Evolutionary conservation across 2,888 invertebrate species (phyloP), one percentile per base, ranked within the genome.

Genomic region (Metacarcinus magister): DNA sequence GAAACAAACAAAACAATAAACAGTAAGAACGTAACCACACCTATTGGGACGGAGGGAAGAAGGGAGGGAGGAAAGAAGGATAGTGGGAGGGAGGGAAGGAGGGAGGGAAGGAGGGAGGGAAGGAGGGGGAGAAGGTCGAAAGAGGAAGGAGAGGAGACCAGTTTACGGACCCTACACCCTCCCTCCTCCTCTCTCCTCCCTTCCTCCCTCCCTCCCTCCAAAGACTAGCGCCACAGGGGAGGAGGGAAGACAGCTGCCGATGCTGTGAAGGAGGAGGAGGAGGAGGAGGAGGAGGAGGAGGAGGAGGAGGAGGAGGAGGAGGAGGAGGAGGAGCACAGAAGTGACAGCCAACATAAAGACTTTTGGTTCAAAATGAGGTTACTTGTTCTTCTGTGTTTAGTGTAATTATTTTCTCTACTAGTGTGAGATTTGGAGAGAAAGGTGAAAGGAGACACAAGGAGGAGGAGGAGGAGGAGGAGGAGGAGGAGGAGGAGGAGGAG

Each of bases 231-330:
- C 82, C 82, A 82, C 32, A 32, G 28, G 82, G 23, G 82, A 23
- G 82, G 32, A 82, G 82, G 82, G 32, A 82, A 32, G 32, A 32
- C 82, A 82, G 82, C 82, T 82, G 82, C 82, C 32, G 82, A 82
- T 82, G 16, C 32, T 82, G 28, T 32, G 82, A 5, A 23, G 67
- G n/a, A 23, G 67, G n/a, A 23, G 67, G n/a, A 23, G 67, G n/a
- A 67, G 67, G 32, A 32, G 82, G 32, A 8, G 82, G 32, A 32
- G 82, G 32, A 82, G 82, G 82, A 82, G 32, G 82, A 67, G 67
- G 67, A 67, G 67, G 67, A 67, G 67, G 67, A 67, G 67, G 67
- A 67, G 67, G 67, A 67, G 67, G 67, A 67, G 67, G 67, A 67
- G 67, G 67, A 67, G 67, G 67, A 67, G 67, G 67, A 67, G 67